phyloP scores from a whole-genome alignment of 2,113 vertebrate genomes.

The Periophthalmus modestus region DNA sequence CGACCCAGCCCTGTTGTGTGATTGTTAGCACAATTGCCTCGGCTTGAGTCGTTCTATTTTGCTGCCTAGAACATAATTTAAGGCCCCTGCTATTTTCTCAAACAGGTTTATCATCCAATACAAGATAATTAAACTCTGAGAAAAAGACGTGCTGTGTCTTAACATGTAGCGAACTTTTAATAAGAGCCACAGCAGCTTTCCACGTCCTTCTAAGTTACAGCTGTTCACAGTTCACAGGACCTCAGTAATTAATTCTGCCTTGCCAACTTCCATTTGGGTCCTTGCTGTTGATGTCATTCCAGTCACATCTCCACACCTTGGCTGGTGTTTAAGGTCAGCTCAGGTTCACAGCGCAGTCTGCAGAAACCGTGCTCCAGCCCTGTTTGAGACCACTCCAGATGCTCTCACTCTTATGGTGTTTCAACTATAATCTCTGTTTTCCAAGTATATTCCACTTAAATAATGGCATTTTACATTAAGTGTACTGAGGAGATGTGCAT shows the following conservation, averaged over 20 bases:
- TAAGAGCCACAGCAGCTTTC: slow-evolving; percentile 12
- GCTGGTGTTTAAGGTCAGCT: slow-evolving; percentile 17
- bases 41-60: neutral
- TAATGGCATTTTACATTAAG: neutral
- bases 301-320: slow-evolving; percentile 16
- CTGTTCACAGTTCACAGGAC: slow-evolving; percentile 51
- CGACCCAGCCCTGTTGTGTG: neutral
- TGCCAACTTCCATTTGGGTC: slow-evolving; percentile 33
- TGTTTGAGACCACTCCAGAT: slow-evolving; percentile 3
- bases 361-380: slow-evolving; percentile 10
- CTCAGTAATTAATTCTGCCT: slow-evolving; percentile 56
- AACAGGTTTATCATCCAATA: neutral
- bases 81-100: neutral
- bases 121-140: neutral
- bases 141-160: slow-evolving; percentile 2
- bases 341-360: slow-evolving; percentile 18
- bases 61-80: neutral
- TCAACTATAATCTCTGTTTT: neutral
- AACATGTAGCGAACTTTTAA: slow-evolving; percentile 16
- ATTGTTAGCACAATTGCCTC: neutral
- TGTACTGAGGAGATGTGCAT: neutral
- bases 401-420: neutral
- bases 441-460: no score
- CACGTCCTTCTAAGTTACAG: slow-evolving; percentile 28
- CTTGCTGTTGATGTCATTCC: slow-evolving; percentile 30